These are phyloP conservation scores for Caenorhabditis plicata DNA, from an alignment of 2,888 invertebrate genomes.

Conservation along the genomic window DNA sequence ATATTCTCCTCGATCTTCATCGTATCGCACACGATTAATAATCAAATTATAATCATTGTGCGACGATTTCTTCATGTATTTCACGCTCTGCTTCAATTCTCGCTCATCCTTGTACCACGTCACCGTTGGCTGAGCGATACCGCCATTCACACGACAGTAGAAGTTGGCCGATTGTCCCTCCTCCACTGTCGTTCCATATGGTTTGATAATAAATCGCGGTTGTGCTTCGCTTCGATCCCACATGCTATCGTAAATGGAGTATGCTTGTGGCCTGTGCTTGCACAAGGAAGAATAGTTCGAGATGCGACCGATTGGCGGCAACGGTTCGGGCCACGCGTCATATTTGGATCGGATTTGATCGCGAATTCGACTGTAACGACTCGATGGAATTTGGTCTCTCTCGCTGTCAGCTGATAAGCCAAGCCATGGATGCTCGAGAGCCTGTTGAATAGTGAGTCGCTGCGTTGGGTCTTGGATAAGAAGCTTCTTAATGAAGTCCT, in stretches of 20 bases:
- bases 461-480: conserved; percentile 89
- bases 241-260: conserved; percentile 84
- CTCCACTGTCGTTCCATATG: conserved; percentile 76
- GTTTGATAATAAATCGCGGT: conserved; percentile 94
- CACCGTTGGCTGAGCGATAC: conserved; percentile 86
- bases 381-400: conserved; percentile 76
- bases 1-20: conserved; percentile 67
- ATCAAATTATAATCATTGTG: conserved; percentile 96
- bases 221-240: conserved; percentile 78
- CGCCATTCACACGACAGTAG: conserved; percentile 92
- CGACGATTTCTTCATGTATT: conserved; percentile 96
- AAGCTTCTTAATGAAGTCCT: conserved; percentile 92
- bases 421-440: conserved; percentile 91
- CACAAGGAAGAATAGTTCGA: conserved; percentile 95
- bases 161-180: conserved; percentile 97
- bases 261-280: conserved; percentile 91
- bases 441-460: conserved; percentile 97
- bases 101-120: conserved; percentile 92
- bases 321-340: conserved; percentile 72
- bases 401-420: conserved; percentile 69
- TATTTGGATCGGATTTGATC: conserved; percentile 79
- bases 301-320: conserved; percentile 90
- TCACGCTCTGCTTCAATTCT: conserved; percentile 92
- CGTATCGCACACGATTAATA: conserved; percentile 89
- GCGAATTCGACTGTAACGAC: conserved; percentile 82